Evolutionary conservation across 2,797 vertebrate species (phyloP).

Genomic region (Echeneis naucrates): DNA sequence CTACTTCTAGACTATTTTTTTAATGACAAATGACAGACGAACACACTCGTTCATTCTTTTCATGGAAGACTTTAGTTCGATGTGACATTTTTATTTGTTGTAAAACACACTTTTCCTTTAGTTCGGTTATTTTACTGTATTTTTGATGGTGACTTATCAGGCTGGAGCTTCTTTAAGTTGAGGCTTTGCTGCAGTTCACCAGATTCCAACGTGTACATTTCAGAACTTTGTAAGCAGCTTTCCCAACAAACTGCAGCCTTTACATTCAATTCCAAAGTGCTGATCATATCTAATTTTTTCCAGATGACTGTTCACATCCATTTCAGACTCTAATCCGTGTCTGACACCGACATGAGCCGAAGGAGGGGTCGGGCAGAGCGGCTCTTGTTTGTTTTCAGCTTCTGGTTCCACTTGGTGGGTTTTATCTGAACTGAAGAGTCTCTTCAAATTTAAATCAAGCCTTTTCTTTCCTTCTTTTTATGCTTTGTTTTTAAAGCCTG

Average conservation of each 20-base stretch:
- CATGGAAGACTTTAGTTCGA: too few species aligned
- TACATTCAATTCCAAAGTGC: conserved; percentile 44
- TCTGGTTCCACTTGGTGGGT: neutral
- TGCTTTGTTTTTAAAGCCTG: neutral
- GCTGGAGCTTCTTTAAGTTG: conserved; percentile 1
- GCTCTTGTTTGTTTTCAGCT: conserved; percentile 14
- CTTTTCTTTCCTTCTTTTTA: neutral
- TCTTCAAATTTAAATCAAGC: conserved; percentile 2
- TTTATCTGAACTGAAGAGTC: neutral
- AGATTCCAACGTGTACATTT: conserved; percentile 2
- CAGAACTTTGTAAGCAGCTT: conserved; percentile 47
- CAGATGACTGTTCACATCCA: conserved; percentile 38
- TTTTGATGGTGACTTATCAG: neutral
- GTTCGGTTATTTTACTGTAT: neutral
- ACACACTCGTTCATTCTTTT: too few species aligned
- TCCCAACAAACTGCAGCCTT: conserved; percentile 40
- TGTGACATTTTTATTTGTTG: neutral
- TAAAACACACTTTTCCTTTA: neutral
- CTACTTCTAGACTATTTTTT: too few species aligned
- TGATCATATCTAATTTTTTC: conserved; percentile 46
- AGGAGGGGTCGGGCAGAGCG: conserved; percentile 11
- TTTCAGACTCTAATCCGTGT: conserved; percentile 41
- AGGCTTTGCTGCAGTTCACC: neutral
- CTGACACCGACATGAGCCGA: conserved; percentile 33
- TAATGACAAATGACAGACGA: too few species aligned